These are phyloP conservation scores for Gadus chalcogrammus DNA, from an alignment of 2,113 vertebrate species.

Conservation along the genomic window DNA sequence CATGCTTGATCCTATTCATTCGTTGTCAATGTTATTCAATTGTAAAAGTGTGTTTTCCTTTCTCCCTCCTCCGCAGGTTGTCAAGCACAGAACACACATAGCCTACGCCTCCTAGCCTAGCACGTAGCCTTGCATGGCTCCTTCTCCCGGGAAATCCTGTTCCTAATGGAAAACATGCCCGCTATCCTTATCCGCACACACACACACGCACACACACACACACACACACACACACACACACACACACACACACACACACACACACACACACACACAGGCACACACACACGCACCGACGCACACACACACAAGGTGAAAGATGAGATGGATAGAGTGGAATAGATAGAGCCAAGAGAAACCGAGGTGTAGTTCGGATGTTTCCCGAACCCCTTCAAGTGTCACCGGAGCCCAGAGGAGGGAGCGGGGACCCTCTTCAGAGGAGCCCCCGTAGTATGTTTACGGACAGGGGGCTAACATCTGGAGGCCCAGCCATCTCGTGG, in stretches of 20 bases:
- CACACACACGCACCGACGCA: not conserved
- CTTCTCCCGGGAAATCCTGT: slow-evolving; percentile 61
- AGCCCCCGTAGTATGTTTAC: not conserved
- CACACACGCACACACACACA: slow-evolving; percentile 9
- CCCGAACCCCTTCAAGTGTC: not conserved
- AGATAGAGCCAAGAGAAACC: not conserved
- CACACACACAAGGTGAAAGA: not conserved
- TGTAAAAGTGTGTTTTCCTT: slow-evolving; percentile 54
- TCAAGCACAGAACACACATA: slow-evolving; percentile 32
- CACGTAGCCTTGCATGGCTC: not conserved
- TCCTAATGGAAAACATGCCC: slow-evolving; percentile 72
- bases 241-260: not conserved
- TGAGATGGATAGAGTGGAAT: not conserved
- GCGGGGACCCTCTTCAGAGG: not conserved
- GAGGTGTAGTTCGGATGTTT: not conserved
- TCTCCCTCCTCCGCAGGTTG: slow-evolving; percentile 48
- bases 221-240: not conserved
- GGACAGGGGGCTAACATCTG: not conserved
- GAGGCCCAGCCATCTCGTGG: not conserved
- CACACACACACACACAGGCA: too few species aligned
- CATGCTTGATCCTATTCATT: slow-evolving; percentile 36
- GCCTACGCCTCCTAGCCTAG: not conserved
- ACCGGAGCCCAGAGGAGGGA: not conserved
- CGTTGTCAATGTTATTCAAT: slow-evolving; percentile 60
- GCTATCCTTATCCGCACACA: slow-evolving; percentile 14